Conservation (phyloP, 2,888 invertebrate genomes). For the Aphodius sticticus region DNA sequence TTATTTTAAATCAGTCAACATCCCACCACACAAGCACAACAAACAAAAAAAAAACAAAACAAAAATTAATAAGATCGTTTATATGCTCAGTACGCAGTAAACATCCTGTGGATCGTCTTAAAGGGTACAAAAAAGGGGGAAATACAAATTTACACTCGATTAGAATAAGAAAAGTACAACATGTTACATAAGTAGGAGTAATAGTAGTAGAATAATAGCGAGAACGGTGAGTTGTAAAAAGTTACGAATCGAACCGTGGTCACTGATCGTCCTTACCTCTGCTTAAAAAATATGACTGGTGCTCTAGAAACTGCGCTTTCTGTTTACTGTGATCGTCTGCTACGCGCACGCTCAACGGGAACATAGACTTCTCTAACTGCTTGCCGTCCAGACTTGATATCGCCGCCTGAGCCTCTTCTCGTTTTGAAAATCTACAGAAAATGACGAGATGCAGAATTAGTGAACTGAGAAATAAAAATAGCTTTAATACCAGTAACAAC, state of each 20-base stretch:
- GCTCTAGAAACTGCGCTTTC: slow-evolving; percentile 64
- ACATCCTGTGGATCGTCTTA: background rate
- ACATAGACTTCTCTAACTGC: slow-evolving; percentile 83
- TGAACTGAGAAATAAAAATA: slow-evolving; percentile 10
- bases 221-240: background rate
- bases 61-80: background rate
- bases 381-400: slow-evolving; percentile 86
- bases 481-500: too few species aligned
- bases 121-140: background rate
- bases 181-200: background rate
- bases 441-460: slow-evolving; percentile 32
- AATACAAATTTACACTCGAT: background rate
- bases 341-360: slow-evolving; percentile 78
- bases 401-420: slow-evolving; percentile 90
- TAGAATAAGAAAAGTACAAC: slow-evolving; percentile 4
- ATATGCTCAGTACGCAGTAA: background rate
- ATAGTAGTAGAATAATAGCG: background rate
- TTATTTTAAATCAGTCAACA: background rate
- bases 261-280: slow-evolving; percentile 33
- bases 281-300: slow-evolving; percentile 35
- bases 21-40: background rate
- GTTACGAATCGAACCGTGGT: background rate
- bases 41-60: slow-evolving; percentile 1
- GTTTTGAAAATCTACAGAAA: slow-evolving; percentile 76
- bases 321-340: slow-evolving; percentile 88